These are phyloP conservation scores for Brachyptera risi DNA, from an alignment of 2,888 invertebrate genomes.

Conservation along the genomic window DNA sequence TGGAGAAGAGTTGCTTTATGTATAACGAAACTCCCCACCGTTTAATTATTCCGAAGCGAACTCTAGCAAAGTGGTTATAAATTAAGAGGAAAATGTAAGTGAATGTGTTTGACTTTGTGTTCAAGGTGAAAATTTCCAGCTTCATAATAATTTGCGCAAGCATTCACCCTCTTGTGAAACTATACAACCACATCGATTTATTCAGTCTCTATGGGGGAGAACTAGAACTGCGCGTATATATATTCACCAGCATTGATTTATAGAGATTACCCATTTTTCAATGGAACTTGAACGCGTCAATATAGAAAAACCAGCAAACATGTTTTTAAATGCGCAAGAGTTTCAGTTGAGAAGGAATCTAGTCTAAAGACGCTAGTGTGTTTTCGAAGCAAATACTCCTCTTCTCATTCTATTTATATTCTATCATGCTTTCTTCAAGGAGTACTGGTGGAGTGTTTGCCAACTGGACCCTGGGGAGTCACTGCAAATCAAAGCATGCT, in stretches of 20 bases:
- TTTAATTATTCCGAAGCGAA: slow-evolving; percentile 38
- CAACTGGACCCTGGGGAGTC: slow-evolving; percentile 28
- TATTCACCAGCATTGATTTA: no score
- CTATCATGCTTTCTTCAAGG: slow-evolving; percentile 12
- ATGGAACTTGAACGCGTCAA: no score
- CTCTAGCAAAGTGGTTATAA: slow-evolving; percentile 28
- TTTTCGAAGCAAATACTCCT: slow-evolving; percentile 28
- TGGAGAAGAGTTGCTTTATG: no score
- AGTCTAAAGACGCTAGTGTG: slow-evolving; percentile 9
- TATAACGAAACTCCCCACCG: slow-evolving; percentile 36
- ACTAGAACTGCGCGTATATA: no score
- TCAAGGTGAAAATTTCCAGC: no score
- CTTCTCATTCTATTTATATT: slow-evolving; percentile 5
- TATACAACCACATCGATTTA: no score
- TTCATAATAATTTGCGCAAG: no score
- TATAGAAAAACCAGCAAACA: no score
- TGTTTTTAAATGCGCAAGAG: neutral
- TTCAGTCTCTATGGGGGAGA: no score
- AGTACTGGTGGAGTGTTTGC: slow-evolving; percentile 22
- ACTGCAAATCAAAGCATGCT: slow-evolving; percentile 25
- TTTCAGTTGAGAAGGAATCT: slow-evolving; percentile 1
- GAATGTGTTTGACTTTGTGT: no score
- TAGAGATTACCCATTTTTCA: no score
- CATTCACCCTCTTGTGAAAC: no score
- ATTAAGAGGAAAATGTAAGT: slow-evolving; percentile 28